Conservation (phyloP, 1,140 invertebrate genomes). For the Thaumatotibia leucotreta region DNA sequence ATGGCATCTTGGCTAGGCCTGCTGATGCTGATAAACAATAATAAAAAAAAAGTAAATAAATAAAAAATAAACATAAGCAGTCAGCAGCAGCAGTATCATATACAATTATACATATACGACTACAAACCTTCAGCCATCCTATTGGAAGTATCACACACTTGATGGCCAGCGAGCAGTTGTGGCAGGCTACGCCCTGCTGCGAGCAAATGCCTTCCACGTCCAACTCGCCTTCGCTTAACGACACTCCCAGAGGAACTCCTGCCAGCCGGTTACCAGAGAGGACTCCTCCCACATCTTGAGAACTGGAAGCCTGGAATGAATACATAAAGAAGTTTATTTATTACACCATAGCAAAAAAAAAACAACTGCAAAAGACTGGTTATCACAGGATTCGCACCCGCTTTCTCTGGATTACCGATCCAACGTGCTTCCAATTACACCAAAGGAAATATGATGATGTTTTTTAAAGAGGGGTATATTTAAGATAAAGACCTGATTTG, state of each 20-base stretch:
- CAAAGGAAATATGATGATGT: too few relatives aligned
- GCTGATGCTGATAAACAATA: too few relatives aligned
- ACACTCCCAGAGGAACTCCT: constrained; percentile 48
- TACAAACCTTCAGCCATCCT: constrained; percentile 56
- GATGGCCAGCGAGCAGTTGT: constrained; percentile 54
- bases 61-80: neutral
- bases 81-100: neutral
- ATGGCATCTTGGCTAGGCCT: too few relatives aligned
- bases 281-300: constrained; percentile 48
- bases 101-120: neutral
- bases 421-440: too few relatives aligned
- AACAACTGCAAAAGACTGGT: too few relatives aligned
- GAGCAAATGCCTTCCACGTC: constrained; percentile 61
- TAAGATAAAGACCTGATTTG: too few relatives aligned
- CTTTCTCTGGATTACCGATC: too few relatives aligned
- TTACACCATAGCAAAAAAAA: too few relatives aligned
- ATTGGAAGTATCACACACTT: constrained; percentile 54
- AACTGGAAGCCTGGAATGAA: constrained; percentile 40
- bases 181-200: constrained; percentile 46
- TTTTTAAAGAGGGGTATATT: too few relatives aligned
- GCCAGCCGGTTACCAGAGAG: constrained; percentile 61
- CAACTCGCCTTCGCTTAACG: constrained; percentile 51
- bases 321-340: neutral
- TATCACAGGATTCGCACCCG: too few relatives aligned
- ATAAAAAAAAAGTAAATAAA: neutral